Conservation (phyloP, 2,888 invertebrate species). For the Drosophila nr. perissopoda region DNA sequence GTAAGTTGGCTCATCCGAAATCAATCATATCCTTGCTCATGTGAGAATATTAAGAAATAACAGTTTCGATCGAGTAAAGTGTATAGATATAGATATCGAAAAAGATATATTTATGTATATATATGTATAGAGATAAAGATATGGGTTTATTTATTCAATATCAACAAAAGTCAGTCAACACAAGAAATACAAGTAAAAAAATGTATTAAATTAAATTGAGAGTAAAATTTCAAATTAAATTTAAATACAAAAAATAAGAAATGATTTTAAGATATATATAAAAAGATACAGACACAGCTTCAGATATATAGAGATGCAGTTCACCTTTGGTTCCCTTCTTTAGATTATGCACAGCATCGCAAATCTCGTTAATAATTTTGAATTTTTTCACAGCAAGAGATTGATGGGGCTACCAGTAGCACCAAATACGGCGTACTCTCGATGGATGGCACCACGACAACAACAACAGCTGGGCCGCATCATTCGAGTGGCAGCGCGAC, state of each 20-base stretch:
- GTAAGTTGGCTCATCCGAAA: slow-evolving; percentile 80
- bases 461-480: slow-evolving; percentile 87
- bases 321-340: background rate
- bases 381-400: slow-evolving; percentile 87
- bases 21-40: background rate
- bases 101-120: too few species aligned
- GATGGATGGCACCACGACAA: slow-evolving; percentile 87
- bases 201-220: background rate
- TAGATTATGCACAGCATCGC: background rate
- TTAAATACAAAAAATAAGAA: background rate
- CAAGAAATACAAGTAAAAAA: too few species aligned
- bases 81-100: too few species aligned
- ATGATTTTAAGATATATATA: background rate
- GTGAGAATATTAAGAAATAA: background rate
- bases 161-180: too few species aligned
- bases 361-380: background rate
- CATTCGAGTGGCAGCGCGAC: slow-evolving; percentile 84
- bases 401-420: slow-evolving; percentile 86
- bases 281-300: background rate
- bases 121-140: too few species aligned
- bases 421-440: slow-evolving; percentile 91
- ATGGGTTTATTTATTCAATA: too few species aligned
- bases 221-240: background rate
- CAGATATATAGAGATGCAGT: background rate
- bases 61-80: background rate